Percentiles rank a stretch among this genome's conserved stretches.
These are phyloP conservation scores for Epinephelus lanceolatus DNA, from an alignment of 2,113 vertebrate species.

Conservation along the genomic window DNA sequence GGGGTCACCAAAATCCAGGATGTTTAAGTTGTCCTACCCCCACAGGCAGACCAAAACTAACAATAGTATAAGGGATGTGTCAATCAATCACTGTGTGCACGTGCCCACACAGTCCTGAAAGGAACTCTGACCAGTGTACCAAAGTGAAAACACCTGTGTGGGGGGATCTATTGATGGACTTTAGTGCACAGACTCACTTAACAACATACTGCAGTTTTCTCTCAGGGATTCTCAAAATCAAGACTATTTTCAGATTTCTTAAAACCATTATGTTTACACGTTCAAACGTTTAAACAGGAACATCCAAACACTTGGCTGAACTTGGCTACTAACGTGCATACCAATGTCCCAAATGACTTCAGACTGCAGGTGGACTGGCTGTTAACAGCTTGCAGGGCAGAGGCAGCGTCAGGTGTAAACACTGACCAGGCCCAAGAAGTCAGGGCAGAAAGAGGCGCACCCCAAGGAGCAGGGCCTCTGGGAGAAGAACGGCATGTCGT, in stretches of 20 bases:
- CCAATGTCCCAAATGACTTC: background rate
- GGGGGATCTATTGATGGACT: background rate
- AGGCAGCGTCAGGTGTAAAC: slow-evolving; percentile 59
- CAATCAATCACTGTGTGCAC: slow-evolving; percentile 25
- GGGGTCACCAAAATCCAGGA: slow-evolving; percentile 19
- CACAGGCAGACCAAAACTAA: slow-evolving; percentile 1
- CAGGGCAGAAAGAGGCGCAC: background rate
- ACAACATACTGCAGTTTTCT: background rate
- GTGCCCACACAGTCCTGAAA: slow-evolving; percentile 7
- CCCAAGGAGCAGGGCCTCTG: slow-evolving; percentile 21
- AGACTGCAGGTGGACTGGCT: slow-evolving; percentile 72
- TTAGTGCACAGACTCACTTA: background rate
- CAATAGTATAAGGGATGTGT: slow-evolving; percentile 7
- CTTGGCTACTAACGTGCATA: background rate
- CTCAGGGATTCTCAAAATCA: background rate
- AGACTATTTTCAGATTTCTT: background rate
- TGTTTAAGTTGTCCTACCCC: background rate
- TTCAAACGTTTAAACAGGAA: background rate
- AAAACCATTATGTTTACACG: background rate
- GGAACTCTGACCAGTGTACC: background rate
- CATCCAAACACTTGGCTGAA: background rate
- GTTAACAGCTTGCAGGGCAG: slow-evolving; percentile 48
- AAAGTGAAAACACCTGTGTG: slow-evolving; percentile 15
- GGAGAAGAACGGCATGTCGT: slow-evolving; percentile 24
- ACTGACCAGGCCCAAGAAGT: slow-evolving; percentile 54